Evolutionary conservation across 1,140 invertebrate genomes (phyloP), one percentile per base, ranked within the genome.

Genomic region (Eriosoma lanigerum): DNA sequence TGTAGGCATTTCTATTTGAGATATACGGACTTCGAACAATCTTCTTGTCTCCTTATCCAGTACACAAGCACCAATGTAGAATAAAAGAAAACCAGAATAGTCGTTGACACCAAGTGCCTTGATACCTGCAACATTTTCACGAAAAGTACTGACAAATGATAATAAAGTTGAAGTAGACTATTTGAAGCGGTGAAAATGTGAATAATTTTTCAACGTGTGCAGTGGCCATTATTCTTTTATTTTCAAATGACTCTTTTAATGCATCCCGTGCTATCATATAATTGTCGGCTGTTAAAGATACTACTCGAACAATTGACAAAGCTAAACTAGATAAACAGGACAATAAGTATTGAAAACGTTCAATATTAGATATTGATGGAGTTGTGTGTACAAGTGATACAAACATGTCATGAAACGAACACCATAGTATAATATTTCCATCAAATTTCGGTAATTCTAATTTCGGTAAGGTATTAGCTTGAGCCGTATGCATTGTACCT

Each of bases 121-220:
- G 1, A 75, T 15, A 19, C 52, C 72, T 5, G 72, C 10, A 15
- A 75, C n/a, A 56, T 75, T 75, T 54, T 75, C 72, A 17, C 50
- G 72, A 15, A 75, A 75, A 15, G 50, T 56, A 19, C 56, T 75
- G 6, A 75, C 29, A 15, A 75, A 58, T 6, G 13, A 32, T 15
- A 29, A 32, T n/a, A 58, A 19, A 38, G 52, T 29, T 3, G 52
- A 5, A 1, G 44, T 9, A 9, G 72, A 75, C 17, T 75, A 29
- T 54, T 32, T 5, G 13, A 6, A 75, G 24, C 8, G 72, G 52
- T 6, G 6, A 1, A 15, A 76, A 76, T 1, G 54, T 9, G 13
- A 58, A 75, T 38, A 56, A 13, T 46, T 75, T 54, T 8, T 75
- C 72, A 38, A 75, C 10, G 13, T 75, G 72, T 6, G 26, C 54